phyloP scores from a whole-genome alignment of 2,113 vertebrate genomes.

The Gasterosteus aculeatus region DNA sequence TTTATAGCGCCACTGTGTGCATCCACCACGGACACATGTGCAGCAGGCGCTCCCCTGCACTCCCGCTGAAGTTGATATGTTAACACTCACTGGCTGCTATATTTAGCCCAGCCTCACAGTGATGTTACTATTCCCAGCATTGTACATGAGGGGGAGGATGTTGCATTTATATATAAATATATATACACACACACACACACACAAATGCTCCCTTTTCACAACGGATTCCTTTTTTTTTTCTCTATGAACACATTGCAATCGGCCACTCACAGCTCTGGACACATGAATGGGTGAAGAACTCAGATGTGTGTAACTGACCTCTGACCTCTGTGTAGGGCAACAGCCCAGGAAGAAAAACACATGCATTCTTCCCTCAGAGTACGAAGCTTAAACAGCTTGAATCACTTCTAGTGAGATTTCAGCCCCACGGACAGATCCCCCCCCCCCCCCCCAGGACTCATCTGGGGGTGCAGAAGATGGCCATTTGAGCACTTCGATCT shows the following conservation, averaged over 20 bases:
- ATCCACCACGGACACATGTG: slow-evolving; percentile 71
- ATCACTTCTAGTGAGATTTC: not conserved
- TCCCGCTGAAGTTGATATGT: slow-evolving; percentile 80
- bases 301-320: not conserved
- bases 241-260: slow-evolving; percentile 19
- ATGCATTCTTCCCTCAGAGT: not conserved
- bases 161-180: slow-evolving; percentile 9
- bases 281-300: not conserved
- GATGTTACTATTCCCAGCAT: slow-evolving; percentile 85
- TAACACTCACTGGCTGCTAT: slow-evolving; percentile 85
- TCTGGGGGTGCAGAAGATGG: slow-evolving; percentile 7
- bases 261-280: slow-evolving; percentile 2
- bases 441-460: not conserved
- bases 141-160: slow-evolving; percentile 81
- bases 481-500: not conserved
- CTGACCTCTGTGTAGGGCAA: slow-evolving; percentile 13
- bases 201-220: slow-evolving; percentile 70
- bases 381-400: not conserved
- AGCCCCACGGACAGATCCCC: slow-evolving; percentile 13
- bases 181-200: not conserved
- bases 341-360: not conserved
- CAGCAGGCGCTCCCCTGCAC: slow-evolving; percentile 70
- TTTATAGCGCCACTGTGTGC: slow-evolving; percentile 60
- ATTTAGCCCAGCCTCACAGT: slow-evolving; percentile 81
- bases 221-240: slow-evolving; percentile 54